Conservation (phyloP, 2,888 invertebrate genomes). For the Phaedon cochleariae region DNA sequence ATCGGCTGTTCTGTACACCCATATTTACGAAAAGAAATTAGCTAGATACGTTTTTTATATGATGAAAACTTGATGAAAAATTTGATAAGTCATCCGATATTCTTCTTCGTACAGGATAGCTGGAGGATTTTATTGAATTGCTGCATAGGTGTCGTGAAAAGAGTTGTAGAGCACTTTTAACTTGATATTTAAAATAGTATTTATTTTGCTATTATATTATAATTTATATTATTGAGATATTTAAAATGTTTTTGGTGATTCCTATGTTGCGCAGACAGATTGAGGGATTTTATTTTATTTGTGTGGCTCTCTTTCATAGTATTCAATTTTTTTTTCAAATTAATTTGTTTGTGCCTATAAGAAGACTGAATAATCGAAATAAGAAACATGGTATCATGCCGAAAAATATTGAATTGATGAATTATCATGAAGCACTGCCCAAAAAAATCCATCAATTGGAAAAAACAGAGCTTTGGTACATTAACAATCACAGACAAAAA, state of each 20-base stretch:
- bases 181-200: slow-evolving; percentile 55
- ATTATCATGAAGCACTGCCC: not conserved
- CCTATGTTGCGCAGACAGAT: slow-evolving; percentile 49
- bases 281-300: slow-evolving; percentile 26
- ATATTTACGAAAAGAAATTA: slow-evolving; percentile 32
- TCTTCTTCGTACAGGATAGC: slow-evolving; percentile 46
- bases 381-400: not conserved
- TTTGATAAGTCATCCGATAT: not conserved
- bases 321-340: not conserved
- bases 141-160: slow-evolving; percentile 55
- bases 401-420: not conserved
- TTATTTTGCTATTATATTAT: slow-evolving; percentile 52
- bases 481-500: not conserved
- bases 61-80: slow-evolving; percentile 30
- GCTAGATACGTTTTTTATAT: slow-evolving; percentile 42
- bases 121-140: slow-evolving; percentile 36
- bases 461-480: not conserved
- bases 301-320: not conserved
- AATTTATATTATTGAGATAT: slow-evolving; percentile 49
- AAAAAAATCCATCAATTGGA: not conserved
- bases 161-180: slow-evolving; percentile 51
- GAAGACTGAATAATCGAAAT: not conserved
- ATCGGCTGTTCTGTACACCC: slow-evolving; percentile 51
- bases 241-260: slow-evolving; percentile 55
- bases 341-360: not conserved